Evolutionary conservation across 2,888 invertebrate species (phyloP), one percentile per base, ranked within the genome.

Genomic region (Drosophila mimetica): DNA sequence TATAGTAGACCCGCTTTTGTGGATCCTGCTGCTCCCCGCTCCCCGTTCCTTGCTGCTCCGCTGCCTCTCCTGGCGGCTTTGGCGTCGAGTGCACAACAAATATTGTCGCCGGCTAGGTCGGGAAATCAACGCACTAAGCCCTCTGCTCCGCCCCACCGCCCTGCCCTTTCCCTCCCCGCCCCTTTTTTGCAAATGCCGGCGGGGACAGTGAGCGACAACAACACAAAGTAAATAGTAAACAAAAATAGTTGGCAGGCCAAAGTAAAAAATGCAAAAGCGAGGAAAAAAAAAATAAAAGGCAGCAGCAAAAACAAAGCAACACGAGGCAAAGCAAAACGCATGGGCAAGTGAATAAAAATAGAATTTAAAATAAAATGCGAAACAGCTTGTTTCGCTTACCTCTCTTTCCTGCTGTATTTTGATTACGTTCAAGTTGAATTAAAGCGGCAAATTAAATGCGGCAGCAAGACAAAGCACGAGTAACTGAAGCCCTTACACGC

Each of bases 31-130:
- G 2, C 54, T 55, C 55, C 61, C 25, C 36, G 25, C 16, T 22
- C 37, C 16, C 8, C 41, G 25, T 9, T n/a, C 13, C 13, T 14
- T 32, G 18, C 28, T 18, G 13, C 51, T 25, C 37, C 44, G 28
- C 30, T 51, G 32, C 32, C 53, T 48, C 70, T 53, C 61, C 41
- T 53, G 69, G 47, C 59, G 75, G 74, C 69, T 72, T 53, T 75
- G 41, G 78, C 73, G 63, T 66, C 64, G 85, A 87, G 86, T 82
- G 85, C 87, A 74, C 79, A 84, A 84, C 79, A 90, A 89, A 89
- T 88, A 89, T 77, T 89, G 83, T 87, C 79, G 86, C 87, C 86
- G 89, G 83, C 80, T 89, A 89, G 90, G 89, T 90, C 89, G 89
- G 89, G 84, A 89, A 80, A 87, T 78, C 79, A 79, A 85, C 80